Evolutionary conservation across 2,113 vertebrate species (phyloP).

Genomic region (Microcebus murinus): DNA sequence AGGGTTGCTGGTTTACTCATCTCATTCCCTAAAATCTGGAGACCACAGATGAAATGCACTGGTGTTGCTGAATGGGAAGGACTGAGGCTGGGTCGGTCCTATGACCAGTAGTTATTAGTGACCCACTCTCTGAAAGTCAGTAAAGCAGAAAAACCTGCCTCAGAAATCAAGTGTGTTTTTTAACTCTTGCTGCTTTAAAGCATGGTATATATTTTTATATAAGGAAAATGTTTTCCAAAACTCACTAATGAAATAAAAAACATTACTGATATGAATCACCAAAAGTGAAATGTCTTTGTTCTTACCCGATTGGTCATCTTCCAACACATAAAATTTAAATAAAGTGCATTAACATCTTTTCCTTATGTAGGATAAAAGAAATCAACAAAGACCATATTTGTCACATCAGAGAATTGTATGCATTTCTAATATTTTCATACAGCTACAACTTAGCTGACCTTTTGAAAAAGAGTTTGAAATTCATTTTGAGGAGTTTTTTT

Average conservation of each 20-base stretch:
- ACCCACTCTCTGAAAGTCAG: not conserved
- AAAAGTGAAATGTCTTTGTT: not conserved
- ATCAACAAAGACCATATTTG: not conserved
- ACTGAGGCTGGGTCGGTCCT: not conserved
- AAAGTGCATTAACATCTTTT: not conserved
- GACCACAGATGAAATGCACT: not conserved
- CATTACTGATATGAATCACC: not conserved
- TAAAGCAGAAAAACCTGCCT: not conserved
- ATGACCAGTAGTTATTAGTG: not conserved
- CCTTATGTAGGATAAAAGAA: not conserved
- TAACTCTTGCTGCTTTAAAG: not conserved
- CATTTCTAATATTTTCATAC: not conserved
- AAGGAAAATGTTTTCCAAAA: not conserved
- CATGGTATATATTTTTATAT: not conserved
- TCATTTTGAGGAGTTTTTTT: not conserved
- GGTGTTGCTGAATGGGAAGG: not conserved
- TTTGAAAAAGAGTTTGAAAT: slow-evolving; percentile 1
- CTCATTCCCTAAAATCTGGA: slow-evolving; percentile 20
- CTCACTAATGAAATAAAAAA: not conserved
- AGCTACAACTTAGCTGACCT: not conserved
- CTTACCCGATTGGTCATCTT: not conserved
- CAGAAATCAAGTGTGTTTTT: not conserved
- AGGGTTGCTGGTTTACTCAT: not conserved
- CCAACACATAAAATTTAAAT: not conserved
- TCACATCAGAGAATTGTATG: not conserved